Base-by-base conservation (phyloP, 1,140 invertebrate species). In the Gryon sp. region DNA sequence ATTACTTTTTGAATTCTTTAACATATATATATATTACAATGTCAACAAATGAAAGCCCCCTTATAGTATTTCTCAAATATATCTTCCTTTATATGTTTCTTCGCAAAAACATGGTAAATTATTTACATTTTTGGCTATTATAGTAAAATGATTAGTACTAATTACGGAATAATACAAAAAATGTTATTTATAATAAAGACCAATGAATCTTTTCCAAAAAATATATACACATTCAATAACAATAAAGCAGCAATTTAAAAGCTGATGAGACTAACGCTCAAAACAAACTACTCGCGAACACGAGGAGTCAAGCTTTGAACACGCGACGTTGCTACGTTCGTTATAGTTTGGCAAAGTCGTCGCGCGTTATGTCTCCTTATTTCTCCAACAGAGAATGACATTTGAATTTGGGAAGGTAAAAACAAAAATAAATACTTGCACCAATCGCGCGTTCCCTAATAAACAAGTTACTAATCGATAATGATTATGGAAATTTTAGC, bases 241-340 rank as follows among this genome's bases (percentile, higher is more conserved):
- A 69, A 69, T 69, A 69, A 63, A 76, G 50, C 26, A 66, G 52
- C 26, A 57, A 70, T 76, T 76, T 70, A 63, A 66, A 76, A 62
- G 34, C 57, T 63, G 57, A 76, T 76, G 57, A 63, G 63, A 50
- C 73, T 76, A 50, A 66, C 73, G 63, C 50, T 62, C 50, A 69
- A 69, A 68, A 76, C 65, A 69, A 76, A 76, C 73, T 76, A 65
- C 65, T 57, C 46, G 52, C 50, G 45, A 68, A 16, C 63, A 76
- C 73, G 72, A 75, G 5, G 50, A 73, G 52, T 60, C 30, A 14
- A 20, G 18, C 19, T 40, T n/a, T 9, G 73, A 16, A 65, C 74
- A 76, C 74, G 74, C 74, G 66, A 76, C 59, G 65, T 70, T 43
- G 73, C 63, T 63, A 68, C 4, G 38, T 69, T 76, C 62, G 55